Evolutionary conservation across 2,113 vertebrate genomes (phyloP), one percentile per base, ranked within the genome.

Genomic region (Zonotrichia leucophrys): DNA sequence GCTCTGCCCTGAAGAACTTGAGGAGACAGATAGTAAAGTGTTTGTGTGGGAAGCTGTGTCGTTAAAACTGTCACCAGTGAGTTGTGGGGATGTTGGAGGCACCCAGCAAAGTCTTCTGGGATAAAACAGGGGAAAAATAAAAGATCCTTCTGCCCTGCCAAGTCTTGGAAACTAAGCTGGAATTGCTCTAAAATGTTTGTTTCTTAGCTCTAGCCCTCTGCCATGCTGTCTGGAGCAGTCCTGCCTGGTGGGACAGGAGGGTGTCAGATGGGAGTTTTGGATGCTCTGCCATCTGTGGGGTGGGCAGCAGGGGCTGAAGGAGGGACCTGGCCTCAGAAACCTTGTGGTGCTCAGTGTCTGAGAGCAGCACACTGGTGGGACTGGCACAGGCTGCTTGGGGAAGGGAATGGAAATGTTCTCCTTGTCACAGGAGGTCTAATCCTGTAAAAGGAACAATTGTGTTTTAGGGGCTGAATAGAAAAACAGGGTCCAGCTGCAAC

Each of bases 211-310:
- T 12, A 52, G 11, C 44, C 28, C 7, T 87, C 13, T 87, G 15
- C 52, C 4, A 0, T 46, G 44, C 37, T 21, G 31, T 66, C 15
- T 17, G 21, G 18, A 75, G 28, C 21, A 72, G 20, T 5, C 76
- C 68, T 53, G 0, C 27, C 8, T 1, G 2, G 5, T 16, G 35
- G 55, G 27, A 73, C 7, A 2, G 10, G 27, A 6, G 35, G 52
- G 17, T 91, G 35, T 39, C 49, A 63, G 1, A 31, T 50, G 9
- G 52, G 52, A 67, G 50, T 31, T 13, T 1, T 49, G 52, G 15
- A 25, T 2, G 4, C n/a, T 75, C 60, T 75, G 42, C 21, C 10
- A 47, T 7, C 23, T 5, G 0, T 10, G 44, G 12, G 12, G 39
- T 27, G 56, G 25, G 44, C 16, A 15, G 27, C 31, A 60, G 19